These are phyloP conservation scores for Heptranchias perlo DNA, from an alignment of 2,113 vertebrate species.

Conservation along the genomic window DNA sequence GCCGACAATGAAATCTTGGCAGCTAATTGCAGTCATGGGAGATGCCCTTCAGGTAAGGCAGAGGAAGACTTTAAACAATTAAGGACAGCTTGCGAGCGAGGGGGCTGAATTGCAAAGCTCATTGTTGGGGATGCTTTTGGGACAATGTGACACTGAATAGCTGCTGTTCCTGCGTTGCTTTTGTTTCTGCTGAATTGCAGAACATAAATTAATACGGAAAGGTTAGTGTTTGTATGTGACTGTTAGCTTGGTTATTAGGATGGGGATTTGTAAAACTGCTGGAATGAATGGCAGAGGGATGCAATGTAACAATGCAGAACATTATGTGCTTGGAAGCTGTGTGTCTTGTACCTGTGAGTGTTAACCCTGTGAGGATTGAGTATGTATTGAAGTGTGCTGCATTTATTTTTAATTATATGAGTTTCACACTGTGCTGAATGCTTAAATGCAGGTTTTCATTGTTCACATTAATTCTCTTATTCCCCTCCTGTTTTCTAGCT, in stretches of 20 bases:
- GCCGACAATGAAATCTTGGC: slow-evolving; percentile 67
- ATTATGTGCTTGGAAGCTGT: not conserved
- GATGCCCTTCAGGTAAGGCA: slow-evolving; percentile 72
- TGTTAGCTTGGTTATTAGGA: slow-evolving; percentile 42
- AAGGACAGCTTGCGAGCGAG: slow-evolving; percentile 40
- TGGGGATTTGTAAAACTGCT: slow-evolving; percentile 39
- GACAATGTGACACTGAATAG: slow-evolving; percentile 46
- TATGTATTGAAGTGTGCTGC: slow-evolving; percentile 9
- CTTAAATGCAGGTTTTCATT: not conserved
- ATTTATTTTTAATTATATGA: not conserved
- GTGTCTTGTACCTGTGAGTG: fast-evolving
- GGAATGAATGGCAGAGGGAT: not conserved
- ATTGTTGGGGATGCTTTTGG: slow-evolving; percentile 49
- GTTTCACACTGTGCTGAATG: slow-evolving; percentile 17
- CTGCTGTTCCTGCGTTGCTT: slow-evolving; percentile 45
- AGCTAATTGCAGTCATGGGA: slow-evolving; percentile 66
- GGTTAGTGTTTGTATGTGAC: slow-evolving; percentile 47
- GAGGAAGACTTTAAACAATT: slow-evolving; percentile 41
- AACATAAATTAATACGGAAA: slow-evolving; percentile 43
- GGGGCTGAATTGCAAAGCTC: slow-evolving; percentile 43
- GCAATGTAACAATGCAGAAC: slow-evolving; percentile 38
- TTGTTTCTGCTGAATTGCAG: slow-evolving; percentile 39
- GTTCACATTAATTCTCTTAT: slow-evolving; percentile 2
- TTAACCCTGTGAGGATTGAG: not conserved
- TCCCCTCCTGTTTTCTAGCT: not conserved